A percentile compares a stretch with the other conserved stretches of the same genome.
Evolutionary conservation across 2,797 vertebrate genomes (phyloP).

Genomic region (Sciurus carolinensis): DNA sequence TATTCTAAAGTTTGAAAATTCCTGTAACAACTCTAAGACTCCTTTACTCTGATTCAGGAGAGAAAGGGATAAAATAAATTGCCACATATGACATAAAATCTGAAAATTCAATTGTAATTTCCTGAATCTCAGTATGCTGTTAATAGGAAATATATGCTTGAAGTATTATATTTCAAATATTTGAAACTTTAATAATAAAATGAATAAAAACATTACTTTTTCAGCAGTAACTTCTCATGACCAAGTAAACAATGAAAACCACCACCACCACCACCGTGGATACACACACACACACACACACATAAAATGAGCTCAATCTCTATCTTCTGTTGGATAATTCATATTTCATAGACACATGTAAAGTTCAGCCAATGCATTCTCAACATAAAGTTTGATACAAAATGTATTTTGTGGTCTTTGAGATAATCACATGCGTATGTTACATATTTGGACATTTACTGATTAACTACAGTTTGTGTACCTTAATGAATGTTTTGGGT

Average conservation of each 20-base stretch:
- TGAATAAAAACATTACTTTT: background rate
- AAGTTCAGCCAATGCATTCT: background rate
- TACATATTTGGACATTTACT: background rate
- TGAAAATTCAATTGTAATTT: constrained; percentile 10
- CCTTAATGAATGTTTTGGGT: background rate
- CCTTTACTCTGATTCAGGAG: background rate
- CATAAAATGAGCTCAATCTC: background rate
- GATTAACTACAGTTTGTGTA: background rate
- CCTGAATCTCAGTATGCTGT: background rate
- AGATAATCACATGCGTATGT: background rate
- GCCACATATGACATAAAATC: background rate
- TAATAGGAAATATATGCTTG: background rate
- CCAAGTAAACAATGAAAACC: background rate
- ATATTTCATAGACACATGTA: background rate
- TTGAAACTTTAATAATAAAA: constrained; percentile 43
- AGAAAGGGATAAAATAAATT: background rate
- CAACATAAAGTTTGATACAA: background rate
- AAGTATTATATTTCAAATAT: background rate
- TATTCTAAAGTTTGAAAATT: constrained; percentile 31
- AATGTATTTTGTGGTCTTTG: background rate
- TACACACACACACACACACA: background rate
- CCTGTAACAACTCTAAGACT: background rate
- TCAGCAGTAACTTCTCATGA: background rate
- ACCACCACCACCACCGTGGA: background rate
- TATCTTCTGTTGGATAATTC: background rate